phyloP scores from a whole-genome alignment of 2,113 vertebrate genomes.

The Channa argus region DNA sequence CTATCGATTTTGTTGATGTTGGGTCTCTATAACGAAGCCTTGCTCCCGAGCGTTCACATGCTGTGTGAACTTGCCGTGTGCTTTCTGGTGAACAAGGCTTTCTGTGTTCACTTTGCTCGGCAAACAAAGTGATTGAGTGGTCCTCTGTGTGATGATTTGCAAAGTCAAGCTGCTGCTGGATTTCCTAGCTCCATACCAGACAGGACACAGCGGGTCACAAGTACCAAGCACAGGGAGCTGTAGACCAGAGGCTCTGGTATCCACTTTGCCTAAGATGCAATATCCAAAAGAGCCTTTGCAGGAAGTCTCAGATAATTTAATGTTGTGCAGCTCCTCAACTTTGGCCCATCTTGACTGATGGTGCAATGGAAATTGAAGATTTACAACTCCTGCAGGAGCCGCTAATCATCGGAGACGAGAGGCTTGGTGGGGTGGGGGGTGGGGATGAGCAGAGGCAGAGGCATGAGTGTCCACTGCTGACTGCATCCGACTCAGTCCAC shows the following conservation, averaged over 20 bases:
- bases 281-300: slow-evolving; percentile 73
- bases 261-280: slow-evolving; percentile 68
- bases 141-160: slow-evolving; percentile 76
- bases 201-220: slow-evolving; percentile 60
- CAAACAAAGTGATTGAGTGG: slow-evolving; percentile 63
- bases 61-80: not conserved
- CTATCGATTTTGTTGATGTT: slow-evolving; percentile 4
- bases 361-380: slow-evolving; percentile 83
- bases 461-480: slow-evolving; percentile 65
- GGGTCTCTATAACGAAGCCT: slow-evolving; percentile 3
- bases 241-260: slow-evolving; percentile 75
- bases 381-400: slow-evolving; percentile 82
- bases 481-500: slow-evolving; percentile 50
- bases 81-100: slow-evolving; percentile 60
- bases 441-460: slow-evolving; percentile 59
- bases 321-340: slow-evolving; percentile 75
- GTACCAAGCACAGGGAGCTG: slow-evolving; percentile 72
- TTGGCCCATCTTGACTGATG: slow-evolving; percentile 81
- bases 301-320: slow-evolving; percentile 87
- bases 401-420: slow-evolving; percentile 82
- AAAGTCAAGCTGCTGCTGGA: slow-evolving; percentile 60
- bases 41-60: not conserved
- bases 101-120: slow-evolving; percentile 56
- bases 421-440: slow-evolving; percentile 37
- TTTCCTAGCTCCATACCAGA: slow-evolving; percentile 74